These are phyloP conservation scores for Euleptes europaea DNA, from an alignment of 2,113 vertebrate species.

Conservation along the genomic window DNA sequence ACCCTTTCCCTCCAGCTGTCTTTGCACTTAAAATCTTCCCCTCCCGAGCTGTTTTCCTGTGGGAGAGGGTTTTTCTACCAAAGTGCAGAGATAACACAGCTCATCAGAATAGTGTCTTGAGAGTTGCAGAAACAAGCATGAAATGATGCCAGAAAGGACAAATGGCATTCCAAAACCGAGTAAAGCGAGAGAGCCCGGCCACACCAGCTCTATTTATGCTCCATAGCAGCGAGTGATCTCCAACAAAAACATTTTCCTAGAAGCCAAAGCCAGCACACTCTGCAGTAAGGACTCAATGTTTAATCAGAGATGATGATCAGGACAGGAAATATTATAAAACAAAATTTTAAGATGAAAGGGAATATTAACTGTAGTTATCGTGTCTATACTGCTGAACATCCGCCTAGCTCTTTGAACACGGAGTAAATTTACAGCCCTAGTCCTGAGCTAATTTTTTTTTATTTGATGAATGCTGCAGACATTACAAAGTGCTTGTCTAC, in stretches of 20 bases:
- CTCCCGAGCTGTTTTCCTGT: neutral
- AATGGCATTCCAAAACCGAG: neutral
- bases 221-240: neutral
- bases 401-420: rapidly evolving
- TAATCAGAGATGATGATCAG: neutral
- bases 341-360: neutral
- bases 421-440: neutral
- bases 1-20: neutral
- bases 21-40: neutral
- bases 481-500: neutral
- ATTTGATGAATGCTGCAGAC: rapidly evolving
- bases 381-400: rapidly evolving
- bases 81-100: neutral
- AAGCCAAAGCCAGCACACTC: neutral
- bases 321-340: neutral
- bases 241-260: neutral
- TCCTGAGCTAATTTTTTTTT: rapidly evolving
- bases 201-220: neutral
- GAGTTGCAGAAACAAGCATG: neutral
- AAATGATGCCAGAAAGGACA: neutral
- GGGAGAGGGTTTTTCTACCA: neutral
- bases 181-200: neutral
- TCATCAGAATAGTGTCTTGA: neutral
- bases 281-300: neutral
- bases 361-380: neutral